Evolutionary conservation across 1,140 invertebrate genomes (phyloP), one percentile per base, ranked within the genome.

Genomic region (Macrobrachium nipponense): DNA sequence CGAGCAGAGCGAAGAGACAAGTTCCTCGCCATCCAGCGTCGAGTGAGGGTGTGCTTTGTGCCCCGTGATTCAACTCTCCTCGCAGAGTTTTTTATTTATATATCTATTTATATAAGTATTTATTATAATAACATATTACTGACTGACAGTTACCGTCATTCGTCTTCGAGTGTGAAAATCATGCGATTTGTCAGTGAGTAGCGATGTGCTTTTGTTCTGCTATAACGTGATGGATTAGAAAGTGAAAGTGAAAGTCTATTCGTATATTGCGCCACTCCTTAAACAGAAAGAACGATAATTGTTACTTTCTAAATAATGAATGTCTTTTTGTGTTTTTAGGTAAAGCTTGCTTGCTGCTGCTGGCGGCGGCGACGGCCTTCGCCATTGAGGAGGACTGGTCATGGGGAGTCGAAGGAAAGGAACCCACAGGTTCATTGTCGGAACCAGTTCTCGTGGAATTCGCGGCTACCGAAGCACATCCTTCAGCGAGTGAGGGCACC

Each of bases 371-470:
- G 64, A 58, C 76, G 27, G 51, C 51, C 17, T 27, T 36, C 10
- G 23, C 14, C 0, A 68, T 43, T 0, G 82, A 73, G 5, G 82
- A 88, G 43, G 82, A 85, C 8, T 88, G 87, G 87, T 85, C 82
- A n/a, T 88, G 87, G 87, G 87, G 87, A 61, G 58, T 43, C 44
- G 84, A 76, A 72, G 78, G 27, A 14, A 59, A 82, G 66, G 80
- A 20, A 10, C 6, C 44, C 75, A 51, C 76, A 12, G 60, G 36
- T 7, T 58, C 58, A 7, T 44, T 76, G 8, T 66, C 60, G 23
- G 44, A 64, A 5, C 68, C 76, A 23, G 23, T 70, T 68, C 58
- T 62, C 64, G 62, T 61, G 7, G 60, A 66, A 15, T 58, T 59
- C 58, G 36, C 79, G 60, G 18, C 59, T 17, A 78, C 77, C 68